Conservation (phyloP, 2,113 vertebrate species). For the Ardeotis arabs region DNA sequence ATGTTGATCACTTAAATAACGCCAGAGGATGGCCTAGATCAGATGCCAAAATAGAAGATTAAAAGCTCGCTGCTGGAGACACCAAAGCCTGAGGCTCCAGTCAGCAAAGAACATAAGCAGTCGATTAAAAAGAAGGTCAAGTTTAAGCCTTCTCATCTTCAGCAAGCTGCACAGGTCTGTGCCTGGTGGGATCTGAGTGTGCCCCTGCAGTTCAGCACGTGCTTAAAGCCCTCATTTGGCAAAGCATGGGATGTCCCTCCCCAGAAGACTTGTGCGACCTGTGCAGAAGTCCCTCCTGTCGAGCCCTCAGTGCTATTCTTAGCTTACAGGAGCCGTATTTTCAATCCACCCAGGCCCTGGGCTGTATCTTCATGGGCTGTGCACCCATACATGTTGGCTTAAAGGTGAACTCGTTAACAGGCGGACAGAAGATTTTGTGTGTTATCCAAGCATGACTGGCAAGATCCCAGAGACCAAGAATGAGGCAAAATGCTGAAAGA, state of each 20-base stretch:
- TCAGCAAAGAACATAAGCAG: not conserved
- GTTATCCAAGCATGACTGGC: not conserved
- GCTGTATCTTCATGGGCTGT: not conserved
- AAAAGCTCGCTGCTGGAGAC: not conserved
- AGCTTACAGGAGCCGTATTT: not conserved
- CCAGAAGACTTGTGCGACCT: not conserved
- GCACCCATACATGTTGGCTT: rapidly evolving
- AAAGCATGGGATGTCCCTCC: not conserved
- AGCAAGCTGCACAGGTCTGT: not conserved
- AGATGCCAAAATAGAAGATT: not conserved
- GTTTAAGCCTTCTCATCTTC: not conserved
- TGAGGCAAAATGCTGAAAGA: not conserved
- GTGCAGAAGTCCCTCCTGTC: not conserved
- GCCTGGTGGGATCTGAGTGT: not conserved
- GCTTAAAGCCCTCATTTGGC: not conserved
- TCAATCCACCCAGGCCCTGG: not conserved
- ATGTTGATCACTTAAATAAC: not conserved
- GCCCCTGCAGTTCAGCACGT: not conserved
- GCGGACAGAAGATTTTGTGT: not conserved
- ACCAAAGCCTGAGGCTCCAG: not conserved
- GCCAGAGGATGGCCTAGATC: not conserved
- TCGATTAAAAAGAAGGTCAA: not conserved
- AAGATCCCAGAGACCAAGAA: not conserved
- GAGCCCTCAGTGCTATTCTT: not conserved
- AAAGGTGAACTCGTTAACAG: not conserved